Percentiles rank a stretch among this genome's conserved stretches.
These are phyloP conservation scores for Silurus glanis DNA, from an alignment of 2,113 vertebrate species.

Conservation along the genomic window DNA sequence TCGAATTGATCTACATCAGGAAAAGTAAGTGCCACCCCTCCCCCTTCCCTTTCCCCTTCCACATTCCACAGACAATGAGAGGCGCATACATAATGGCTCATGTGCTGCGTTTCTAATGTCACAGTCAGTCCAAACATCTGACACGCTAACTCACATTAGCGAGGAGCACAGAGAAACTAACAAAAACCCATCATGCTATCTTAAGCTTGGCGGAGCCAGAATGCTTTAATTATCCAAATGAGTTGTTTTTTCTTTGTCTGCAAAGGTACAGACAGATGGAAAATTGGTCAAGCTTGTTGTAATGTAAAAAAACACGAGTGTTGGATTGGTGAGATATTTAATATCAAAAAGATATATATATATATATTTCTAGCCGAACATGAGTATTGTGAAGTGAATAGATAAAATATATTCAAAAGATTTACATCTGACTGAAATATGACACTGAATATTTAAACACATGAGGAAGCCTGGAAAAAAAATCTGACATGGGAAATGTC, in stretches of 20 bases:
- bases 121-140: slow-evolving; percentile 36
- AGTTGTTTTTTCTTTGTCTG: neutral
- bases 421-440: too few species aligned
- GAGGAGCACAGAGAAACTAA: neutral
- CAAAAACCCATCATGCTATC: neutral
- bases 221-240: neutral
- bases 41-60: slow-evolving; percentile 25
- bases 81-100: slow-evolving; percentile 32
- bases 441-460: too few species aligned
- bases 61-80: slow-evolving; percentile 37
- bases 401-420: too few species aligned
- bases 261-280: neutral
- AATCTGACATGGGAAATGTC: too few species aligned
- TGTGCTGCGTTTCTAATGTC: slow-evolving; percentile 37
- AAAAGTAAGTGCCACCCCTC: slow-evolving; percentile 31
- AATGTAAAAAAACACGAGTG: neutral
- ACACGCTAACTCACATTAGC: neutral
- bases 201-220: neutral
- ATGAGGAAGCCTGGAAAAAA: too few species aligned
- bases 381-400: too few species aligned
- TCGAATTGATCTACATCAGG: slow-evolving; percentile 4
- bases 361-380: too few species aligned
- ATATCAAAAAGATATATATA: too few species aligned
- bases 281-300: neutral
- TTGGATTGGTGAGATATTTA: neutral